phyloP scores from a whole-genome alignment of 2,797 vertebrate genomes.

The Liparis tanakae region DNA sequence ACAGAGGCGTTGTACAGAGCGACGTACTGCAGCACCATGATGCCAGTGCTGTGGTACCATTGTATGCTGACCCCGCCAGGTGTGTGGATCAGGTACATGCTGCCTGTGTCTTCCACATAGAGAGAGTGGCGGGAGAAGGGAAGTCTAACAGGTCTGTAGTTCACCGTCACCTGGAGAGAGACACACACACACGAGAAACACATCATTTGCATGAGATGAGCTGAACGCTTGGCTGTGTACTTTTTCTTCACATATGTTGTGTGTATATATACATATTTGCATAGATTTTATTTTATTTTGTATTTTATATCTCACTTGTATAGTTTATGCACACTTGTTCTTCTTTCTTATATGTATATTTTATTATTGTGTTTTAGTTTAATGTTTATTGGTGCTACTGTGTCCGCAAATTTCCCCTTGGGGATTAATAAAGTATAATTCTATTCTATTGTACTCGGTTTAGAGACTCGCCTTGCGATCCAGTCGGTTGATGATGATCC shows the following conservation, averaged over 20 bases:
- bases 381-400: no score
- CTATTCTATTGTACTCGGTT: neutral
- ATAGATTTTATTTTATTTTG: no score
- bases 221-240: constrained; percentile 2
- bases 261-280: no score
- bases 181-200: constrained; percentile 6
- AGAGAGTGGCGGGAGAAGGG: constrained; percentile 91
- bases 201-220: neutral
- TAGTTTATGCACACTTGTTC: no score
- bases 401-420: no score
- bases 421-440: no score
- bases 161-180: constrained; percentile 87
- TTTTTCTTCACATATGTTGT: no score
- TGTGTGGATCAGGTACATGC: constrained; percentile 93
- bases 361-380: no score
- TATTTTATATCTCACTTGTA: no score
- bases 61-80: constrained; percentile 92
- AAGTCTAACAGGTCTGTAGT: constrained; percentile 87
- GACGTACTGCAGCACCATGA: constrained; percentile 93
- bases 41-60: constrained; percentile 97
- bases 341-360: no score
- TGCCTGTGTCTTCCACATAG: constrained; percentile 93
- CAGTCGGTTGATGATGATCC: constrained; percentile 90
- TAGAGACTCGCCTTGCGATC: constrained; percentile 88
- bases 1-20: constrained; percentile 82